Percentiles rank a stretch among this genome's conserved stretches.
These are phyloP conservation scores for Pipistrellus pipistrellus DNA, from an alignment of 2,797 vertebrate species.

Conservation along the genomic window DNA sequence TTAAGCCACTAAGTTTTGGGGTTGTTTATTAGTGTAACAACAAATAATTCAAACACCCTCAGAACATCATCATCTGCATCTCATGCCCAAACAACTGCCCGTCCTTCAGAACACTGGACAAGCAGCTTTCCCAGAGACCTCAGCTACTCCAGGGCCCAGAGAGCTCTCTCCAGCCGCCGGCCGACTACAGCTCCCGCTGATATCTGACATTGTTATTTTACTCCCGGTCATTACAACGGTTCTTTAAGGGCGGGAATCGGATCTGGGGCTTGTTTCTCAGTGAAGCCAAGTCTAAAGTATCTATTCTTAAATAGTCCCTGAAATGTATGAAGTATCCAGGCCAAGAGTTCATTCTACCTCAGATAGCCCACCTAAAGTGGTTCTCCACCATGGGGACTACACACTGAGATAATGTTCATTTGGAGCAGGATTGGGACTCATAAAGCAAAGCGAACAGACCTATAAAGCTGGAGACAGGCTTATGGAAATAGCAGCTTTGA, in stretches of 20 bases:
- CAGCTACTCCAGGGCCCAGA: not conserved
- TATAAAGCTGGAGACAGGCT: not conserved
- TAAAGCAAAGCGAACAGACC: not conserved
- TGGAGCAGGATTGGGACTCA: not conserved
- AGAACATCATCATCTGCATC: not conserved
- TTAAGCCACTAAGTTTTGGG: not conserved
- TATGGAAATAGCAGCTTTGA: not conserved
- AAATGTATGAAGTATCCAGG: not conserved
- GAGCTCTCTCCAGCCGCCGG: not conserved
- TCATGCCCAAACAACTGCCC: not conserved
- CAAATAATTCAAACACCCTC: not conserved
- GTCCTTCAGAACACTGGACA: not conserved
- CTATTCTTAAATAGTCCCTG: slow-evolving; percentile 25
- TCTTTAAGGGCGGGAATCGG: not conserved
- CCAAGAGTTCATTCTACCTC: not conserved
- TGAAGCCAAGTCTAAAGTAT: not conserved
- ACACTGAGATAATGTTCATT: not conserved
- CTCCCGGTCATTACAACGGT: not conserved
- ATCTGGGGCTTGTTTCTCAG: not conserved
- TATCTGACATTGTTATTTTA: not conserved
- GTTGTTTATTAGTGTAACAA: not conserved
- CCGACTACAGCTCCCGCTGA: not conserved
- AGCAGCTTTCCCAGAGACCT: not conserved
- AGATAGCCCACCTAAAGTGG: not conserved
- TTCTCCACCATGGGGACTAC: not conserved